These are phyloP conservation scores for Arvicanthis niloticus DNA, from an alignment of 2,113 vertebrate species.

Conservation along the genomic window DNA sequence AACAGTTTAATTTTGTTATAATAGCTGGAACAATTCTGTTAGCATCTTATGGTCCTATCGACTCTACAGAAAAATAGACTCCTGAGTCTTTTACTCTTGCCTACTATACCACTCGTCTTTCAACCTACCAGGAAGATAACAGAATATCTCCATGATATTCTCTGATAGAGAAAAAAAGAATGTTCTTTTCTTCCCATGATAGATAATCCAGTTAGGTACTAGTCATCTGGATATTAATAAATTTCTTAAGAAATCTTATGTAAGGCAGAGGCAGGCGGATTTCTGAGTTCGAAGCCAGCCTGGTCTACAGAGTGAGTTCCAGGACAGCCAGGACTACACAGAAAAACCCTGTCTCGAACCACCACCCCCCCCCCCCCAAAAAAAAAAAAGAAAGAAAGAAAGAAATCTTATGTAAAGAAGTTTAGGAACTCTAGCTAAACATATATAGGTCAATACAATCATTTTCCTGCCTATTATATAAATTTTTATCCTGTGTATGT, in stretches of 20 bases:
- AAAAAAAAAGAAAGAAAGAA: too few relatives aligned
- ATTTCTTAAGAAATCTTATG: neutral
- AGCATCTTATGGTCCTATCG: neutral
- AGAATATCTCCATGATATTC: neutral
- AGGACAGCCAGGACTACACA: too few relatives aligned
- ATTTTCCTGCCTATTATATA: neutral
- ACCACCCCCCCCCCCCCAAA: too few relatives aligned
- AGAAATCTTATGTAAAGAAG: too few relatives aligned
- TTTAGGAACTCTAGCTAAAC: neutral
- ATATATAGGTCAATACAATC: neutral
- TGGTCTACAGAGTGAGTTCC: too few relatives aligned
- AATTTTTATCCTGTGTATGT: neutral
- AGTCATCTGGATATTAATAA: neutral
- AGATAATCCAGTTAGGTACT: neutral
- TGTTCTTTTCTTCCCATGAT: neutral
- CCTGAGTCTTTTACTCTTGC: neutral
- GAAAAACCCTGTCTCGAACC: too few relatives aligned
- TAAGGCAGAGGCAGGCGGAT: too few relatives aligned
- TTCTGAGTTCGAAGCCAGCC: too few relatives aligned
- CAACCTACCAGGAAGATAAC: neutral
- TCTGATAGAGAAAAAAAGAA: neutral
- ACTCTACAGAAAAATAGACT: neutral
- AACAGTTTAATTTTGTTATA: conserved; percentile 76
- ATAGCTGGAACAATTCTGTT: conserved; percentile 57
- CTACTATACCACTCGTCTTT: neutral